Percentiles rank a stretch among this genome's conserved stretches.
Evolutionary conservation across 2,797 vertebrate species (phyloP).

Genomic region (Cephalopachus bancanus): DNA sequence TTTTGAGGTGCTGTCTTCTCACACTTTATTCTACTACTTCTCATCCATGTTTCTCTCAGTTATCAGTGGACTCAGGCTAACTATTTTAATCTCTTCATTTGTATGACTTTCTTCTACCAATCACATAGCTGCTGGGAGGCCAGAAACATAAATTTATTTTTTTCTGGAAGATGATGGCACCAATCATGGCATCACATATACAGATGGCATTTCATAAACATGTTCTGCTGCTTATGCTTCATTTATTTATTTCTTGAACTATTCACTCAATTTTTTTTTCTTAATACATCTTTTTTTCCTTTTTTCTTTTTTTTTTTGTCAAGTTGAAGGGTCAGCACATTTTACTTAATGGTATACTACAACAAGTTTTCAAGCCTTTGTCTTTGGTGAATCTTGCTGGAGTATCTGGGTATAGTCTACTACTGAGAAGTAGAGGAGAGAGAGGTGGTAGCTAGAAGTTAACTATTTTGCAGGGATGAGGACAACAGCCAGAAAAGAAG

Average conservation of each 20-base stretch:
- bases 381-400: neutral
- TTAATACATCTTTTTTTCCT: neutral
- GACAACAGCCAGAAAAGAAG: neutral
- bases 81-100: neutral
- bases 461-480: neutral
- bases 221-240: neutral
- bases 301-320: neutral
- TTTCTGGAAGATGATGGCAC: neutral
- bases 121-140: neutral
- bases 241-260: neutral
- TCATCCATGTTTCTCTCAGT: neutral
- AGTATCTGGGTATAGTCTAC: fast-evolving
- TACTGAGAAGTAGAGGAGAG: neutral
- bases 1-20: neutral
- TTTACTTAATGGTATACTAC: neutral
- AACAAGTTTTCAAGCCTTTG: neutral
- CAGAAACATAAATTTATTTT: neutral
- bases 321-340: neutral
- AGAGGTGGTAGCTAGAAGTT: neutral
- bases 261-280: neutral
- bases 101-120: neutral
- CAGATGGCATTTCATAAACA: neutral
- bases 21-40: neutral
- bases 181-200: neutral
- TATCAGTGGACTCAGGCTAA: neutral